A percentile compares a stretch with the other conserved stretches of the same genome.
phyloP scores from a whole-genome alignment of 1,140 invertebrate species.

The Bombus confusus region DNA sequence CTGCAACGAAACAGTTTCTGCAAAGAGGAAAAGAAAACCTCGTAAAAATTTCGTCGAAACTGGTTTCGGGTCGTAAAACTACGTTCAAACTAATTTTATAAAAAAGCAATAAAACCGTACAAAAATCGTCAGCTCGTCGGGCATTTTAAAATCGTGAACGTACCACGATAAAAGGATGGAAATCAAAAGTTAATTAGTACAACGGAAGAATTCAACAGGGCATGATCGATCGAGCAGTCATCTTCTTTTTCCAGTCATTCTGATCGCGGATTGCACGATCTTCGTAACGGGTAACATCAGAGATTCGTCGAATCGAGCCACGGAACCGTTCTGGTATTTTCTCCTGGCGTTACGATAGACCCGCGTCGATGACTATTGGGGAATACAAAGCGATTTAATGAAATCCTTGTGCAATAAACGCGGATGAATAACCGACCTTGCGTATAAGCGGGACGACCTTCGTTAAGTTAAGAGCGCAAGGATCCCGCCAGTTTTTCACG shows the following conservation, averaged over 20 bases:
- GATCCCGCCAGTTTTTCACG: constrained; percentile 60
- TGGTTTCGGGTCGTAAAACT: constrained; percentile 10
- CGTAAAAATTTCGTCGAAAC: constrained; percentile 13
- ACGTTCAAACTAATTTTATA: neutral
- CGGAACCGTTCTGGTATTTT: constrained; percentile 29
- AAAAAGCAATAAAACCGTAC: neutral
- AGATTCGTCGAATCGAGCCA: constrained; percentile 5
- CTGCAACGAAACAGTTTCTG: neutral
- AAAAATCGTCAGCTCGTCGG: neutral
- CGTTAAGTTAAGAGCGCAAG: constrained; percentile 55
- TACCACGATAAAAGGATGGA: neutral
- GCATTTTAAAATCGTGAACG: neutral
- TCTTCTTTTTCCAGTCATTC: no score
- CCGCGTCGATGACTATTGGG: constrained; percentile 50
- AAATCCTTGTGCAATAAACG: constrained; percentile 66
- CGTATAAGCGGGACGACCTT: constrained; percentile 61
- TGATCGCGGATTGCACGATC: neutral
- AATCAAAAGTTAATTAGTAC: no score
- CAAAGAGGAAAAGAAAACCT: neutral
- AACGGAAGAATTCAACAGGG: no score
- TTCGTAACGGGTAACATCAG: neutral
- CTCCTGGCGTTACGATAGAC: constrained; percentile 39
- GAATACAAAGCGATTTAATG: constrained; percentile 64
- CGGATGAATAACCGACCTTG: constrained; percentile 70
- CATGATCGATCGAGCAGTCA: no score